phyloP scores from a whole-genome alignment of 2,797 vertebrate species.

The Diglossa cyanea region DNA sequence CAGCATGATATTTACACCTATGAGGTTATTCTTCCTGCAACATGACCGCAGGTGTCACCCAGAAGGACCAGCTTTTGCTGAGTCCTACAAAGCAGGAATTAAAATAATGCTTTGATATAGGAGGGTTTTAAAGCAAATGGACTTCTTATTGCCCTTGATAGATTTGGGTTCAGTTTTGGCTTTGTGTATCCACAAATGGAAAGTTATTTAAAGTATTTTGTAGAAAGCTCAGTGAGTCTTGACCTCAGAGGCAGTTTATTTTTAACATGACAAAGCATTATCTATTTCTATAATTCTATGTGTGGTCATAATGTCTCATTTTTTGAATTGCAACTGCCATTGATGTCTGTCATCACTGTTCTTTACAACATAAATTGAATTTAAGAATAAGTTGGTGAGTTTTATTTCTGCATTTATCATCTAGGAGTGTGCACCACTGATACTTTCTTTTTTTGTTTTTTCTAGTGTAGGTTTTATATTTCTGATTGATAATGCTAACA shows the following conservation, averaged over 20 bases:
- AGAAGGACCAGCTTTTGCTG: constrained; percentile 50
- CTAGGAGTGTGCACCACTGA: not conserved
- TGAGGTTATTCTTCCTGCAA: constrained; percentile 47
- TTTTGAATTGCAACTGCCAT: not conserved
- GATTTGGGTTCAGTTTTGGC: not conserved
- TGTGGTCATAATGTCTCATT: not conserved
- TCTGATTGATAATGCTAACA: not conserved
- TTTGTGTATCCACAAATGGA: not conserved
- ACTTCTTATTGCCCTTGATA: not conserved
- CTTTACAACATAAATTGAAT: not conserved
- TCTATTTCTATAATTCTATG: not conserved
- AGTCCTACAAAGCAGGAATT: constrained; percentile 36
- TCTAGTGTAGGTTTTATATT: not conserved
- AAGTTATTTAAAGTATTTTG: not conserved
- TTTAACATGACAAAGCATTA: not conserved
- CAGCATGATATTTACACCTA: constrained; percentile 40
- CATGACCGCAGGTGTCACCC: not conserved
- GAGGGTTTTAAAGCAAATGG: not conserved
- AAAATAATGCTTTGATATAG: not conserved
- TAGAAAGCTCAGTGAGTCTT: not conserved
- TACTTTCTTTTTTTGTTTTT: not conserved
- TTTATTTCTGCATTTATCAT: not conserved
- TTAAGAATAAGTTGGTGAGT: not conserved
- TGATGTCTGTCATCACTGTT: not conserved
- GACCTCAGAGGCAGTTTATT: not conserved